A percentile compares a stretch with the other conserved stretches of the same genome.
Evolutionary conservation across 2,888 invertebrate species (phyloP).

Genomic region (Luffia ferchaultella): DNA sequence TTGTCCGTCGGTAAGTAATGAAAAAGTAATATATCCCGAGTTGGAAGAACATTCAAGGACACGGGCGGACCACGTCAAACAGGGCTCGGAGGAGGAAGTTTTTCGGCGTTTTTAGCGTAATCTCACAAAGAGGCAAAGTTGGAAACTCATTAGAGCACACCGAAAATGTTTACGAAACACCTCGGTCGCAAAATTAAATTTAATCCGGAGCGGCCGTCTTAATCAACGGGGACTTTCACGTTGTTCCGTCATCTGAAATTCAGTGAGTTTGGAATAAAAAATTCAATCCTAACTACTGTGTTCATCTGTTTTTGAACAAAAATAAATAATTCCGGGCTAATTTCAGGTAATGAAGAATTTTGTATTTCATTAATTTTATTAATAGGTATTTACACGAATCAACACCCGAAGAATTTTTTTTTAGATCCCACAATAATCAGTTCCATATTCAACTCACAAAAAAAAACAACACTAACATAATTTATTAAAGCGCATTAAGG

Average conservation of each 20-base stretch:
- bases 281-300: background rate
- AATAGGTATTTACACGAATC: too few relatives aligned
- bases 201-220: slow-evolving; percentile 15
- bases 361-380: too few relatives aligned
- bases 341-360: too few relatives aligned
- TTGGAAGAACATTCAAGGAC: slow-evolving; percentile 2
- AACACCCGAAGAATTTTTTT: background rate
- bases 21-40: slow-evolving; percentile 4
- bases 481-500: slow-evolving; percentile 21
- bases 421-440: background rate
- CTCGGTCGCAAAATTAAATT: slow-evolving; percentile 42
- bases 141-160: slow-evolving; percentile 45
- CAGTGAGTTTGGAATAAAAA: background rate
- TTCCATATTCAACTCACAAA: too few relatives aligned
- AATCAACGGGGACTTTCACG: background rate
- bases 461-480: too few relatives aligned
- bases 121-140: slow-evolving; percentile 45
- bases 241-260: background rate
- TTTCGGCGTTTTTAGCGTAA: slow-evolving; percentile 43
- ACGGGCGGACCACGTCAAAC: slow-evolving; percentile 23
- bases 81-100: slow-evolving; percentile 31
- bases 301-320: too few relatives aligned
- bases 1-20: background rate
- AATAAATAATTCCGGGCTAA: too few relatives aligned
- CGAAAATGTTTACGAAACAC: slow-evolving; percentile 36